Base-by-base conservation (phyloP, 2,113 vertebrate species). In the Dendrocopos noguchii region DNA sequence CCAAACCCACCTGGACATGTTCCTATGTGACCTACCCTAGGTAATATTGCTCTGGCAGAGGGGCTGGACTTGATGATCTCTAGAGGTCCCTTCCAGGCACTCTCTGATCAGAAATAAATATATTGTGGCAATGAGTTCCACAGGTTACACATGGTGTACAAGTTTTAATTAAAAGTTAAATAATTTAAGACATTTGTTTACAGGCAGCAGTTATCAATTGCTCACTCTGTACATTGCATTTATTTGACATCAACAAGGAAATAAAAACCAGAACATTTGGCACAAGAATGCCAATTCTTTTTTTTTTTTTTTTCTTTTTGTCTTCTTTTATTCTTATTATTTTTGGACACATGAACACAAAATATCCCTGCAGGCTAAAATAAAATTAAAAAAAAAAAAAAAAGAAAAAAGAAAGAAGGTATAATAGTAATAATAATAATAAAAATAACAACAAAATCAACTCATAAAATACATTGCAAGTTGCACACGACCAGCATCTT, bases 311-410 rank as follows among this genome's bases (percentile, higher is more conserved):
- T 97, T 87, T 36, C 36, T 36, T 36, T 10, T 36, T 36, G 8
- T 36, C 8, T 36, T 36, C 36, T 88, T 47, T 94, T 88, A 72
- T 91, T 81, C 63, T 93, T 82, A 42, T 94, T 98, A 98, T 98
- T 98, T 98, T 98, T 98, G 98, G 98, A 98, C 98, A 99, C 98
- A 98, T 98, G 96, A 99, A 99, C 99, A 99, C 98, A 99, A 97
- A 97, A 98, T 97, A 97, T 98, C 99, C 99, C 99, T 99, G 99
- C 99, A 99, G 98, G 98, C 98, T 98, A 98, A 63, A 87, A 17
- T 63, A 64, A 98, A 98, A 98, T 98, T 98, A 98, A 63, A 87
- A 17, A 70, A 39, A 98, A 98, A 98, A 97, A 95, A 95, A 96
- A 84, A 52, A 24, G 21, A 50, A 12, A 50, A 39, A 39, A 39